A percentile compares a stretch with the other conserved stretches of the same genome.
These are phyloP conservation scores for Drosophila affinis DNA, from an alignment of 2,888 invertebrate genomes.

Conservation along the genomic window DNA sequence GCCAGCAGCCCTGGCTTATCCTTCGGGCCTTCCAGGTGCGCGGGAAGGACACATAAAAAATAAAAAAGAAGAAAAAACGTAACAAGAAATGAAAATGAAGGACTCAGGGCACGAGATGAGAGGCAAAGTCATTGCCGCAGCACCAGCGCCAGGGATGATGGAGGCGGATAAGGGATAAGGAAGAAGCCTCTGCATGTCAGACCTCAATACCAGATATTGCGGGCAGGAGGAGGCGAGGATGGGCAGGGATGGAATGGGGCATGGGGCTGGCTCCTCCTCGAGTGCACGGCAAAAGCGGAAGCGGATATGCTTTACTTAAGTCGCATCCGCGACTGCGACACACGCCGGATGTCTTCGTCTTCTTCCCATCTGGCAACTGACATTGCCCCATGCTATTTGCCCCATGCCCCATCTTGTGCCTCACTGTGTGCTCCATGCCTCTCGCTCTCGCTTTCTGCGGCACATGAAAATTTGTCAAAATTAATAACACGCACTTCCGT, in stretches of 20 bases:
- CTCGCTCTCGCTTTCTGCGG: slow-evolving; percentile 10
- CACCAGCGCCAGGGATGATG: slow-evolving; percentile 26
- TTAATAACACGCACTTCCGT: slow-evolving; percentile 80
- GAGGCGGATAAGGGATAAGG: slow-evolving; percentile 25
- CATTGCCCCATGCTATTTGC: slow-evolving; percentile 17
- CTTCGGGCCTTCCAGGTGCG: slow-evolving; percentile 31
- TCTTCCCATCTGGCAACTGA: slow-evolving; percentile 67
- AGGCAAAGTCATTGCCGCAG: slow-evolving; percentile 74
- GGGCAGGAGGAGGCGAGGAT: slow-evolving; percentile 16
- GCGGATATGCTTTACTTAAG: slow-evolving; percentile 81
- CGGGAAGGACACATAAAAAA: slow-evolving; percentile 71
- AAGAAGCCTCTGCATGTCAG: slow-evolving; percentile 50
- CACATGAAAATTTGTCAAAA: slow-evolving; percentile 81
- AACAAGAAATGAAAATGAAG: slow-evolving; percentile 79
- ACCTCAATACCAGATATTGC: slow-evolving; percentile 42
- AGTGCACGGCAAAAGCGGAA: slow-evolving; percentile 65
- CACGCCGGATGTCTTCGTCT: slow-evolving; percentile 74
- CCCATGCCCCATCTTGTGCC: neutral
- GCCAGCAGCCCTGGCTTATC: slow-evolving; percentile 48
- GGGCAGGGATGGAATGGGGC: slow-evolving; percentile 14
- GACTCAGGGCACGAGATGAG: slow-evolving; percentile 57
- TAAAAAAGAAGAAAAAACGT: slow-evolving; percentile 48
- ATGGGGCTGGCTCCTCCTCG: slow-evolving; percentile 24
- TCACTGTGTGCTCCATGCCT: neutral
- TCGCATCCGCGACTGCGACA: slow-evolving; percentile 79